A percentile compares a stretch with the other conserved stretches of the same genome.
phyloP scores from a whole-genome alignment of 1,140 invertebrate species.

The Yoshiicerus persimilis region DNA sequence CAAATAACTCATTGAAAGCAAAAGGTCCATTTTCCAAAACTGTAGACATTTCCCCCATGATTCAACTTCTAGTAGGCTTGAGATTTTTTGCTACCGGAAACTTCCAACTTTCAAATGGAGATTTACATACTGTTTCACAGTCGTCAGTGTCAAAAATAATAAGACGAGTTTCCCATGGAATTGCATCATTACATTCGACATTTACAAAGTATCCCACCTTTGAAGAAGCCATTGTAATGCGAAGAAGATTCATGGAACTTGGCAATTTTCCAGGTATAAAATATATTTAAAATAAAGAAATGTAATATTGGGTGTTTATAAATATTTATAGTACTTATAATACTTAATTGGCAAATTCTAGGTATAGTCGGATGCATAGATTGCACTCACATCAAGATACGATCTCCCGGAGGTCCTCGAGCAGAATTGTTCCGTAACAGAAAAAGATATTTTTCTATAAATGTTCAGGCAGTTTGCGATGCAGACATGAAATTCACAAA shows the following conservation, averaged over 20 bases:
- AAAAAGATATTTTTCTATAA: slow-evolving; percentile 47
- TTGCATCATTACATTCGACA: background rate
- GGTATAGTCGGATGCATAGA: slow-evolving; percentile 43
- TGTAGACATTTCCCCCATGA: background rate
- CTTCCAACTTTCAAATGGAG: background rate
- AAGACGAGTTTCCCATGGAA: background rate
- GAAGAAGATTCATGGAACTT: background rate
- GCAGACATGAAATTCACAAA: slow-evolving; percentile 39
- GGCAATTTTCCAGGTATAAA: background rate
- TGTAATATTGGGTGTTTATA: no score
- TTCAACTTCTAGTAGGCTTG: background rate
- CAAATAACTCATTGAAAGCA: background rate
- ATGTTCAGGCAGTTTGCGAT: slow-evolving; percentile 48
- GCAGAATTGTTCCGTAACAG: slow-evolving; percentile 50
- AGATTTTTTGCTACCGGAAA: background rate
- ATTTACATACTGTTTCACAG: background rate
- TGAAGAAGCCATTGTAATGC: background rate
- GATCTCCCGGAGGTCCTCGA: slow-evolving; percentile 44
- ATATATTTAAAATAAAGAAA: no score
- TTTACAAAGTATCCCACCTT: background rate
- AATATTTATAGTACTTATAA: background rate
- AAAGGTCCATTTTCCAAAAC: background rate
- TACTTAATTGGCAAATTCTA: background rate
- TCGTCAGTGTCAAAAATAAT: background rate
- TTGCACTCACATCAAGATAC: slow-evolving; percentile 50